Percentiles rank a stretch among this genome's conserved stretches.
Conservation (phyloP, 1,140 invertebrate species). For the Mycetomoellerius zeteki region DNA sequence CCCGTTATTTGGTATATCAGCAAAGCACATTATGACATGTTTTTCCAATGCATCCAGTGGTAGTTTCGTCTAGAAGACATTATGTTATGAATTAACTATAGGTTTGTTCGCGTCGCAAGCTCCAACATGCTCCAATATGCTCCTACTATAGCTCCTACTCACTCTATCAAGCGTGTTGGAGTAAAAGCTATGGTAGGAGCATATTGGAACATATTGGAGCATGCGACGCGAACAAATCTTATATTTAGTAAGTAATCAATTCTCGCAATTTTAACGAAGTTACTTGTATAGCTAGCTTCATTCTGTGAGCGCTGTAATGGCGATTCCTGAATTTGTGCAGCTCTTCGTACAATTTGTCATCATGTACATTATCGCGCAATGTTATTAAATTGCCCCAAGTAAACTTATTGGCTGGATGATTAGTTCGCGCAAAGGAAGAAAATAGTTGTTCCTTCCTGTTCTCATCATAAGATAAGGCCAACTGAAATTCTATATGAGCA, state of each 20-base stretch:
- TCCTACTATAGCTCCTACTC: no score
- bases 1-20: slow-evolving; percentile 89
- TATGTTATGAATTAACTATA: background rate
- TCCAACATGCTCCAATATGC: no score
- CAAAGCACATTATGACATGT: slow-evolving; percentile 90
- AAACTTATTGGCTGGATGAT: slow-evolving; percentile 93
- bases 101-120: no score
- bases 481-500: slow-evolving; percentile 90
- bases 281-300: slow-evolving; percentile 94
- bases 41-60: slow-evolving; percentile 92
- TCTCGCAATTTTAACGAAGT: background rate
- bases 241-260: background rate
- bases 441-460: slow-evolving; percentile 92
- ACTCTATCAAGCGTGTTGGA: no score
- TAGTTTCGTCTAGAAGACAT: slow-evolving; percentile 90
- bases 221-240: no score
- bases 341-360: slow-evolving; percentile 89
- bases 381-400: slow-evolving; percentile 95
- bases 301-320: slow-evolving; percentile 96
- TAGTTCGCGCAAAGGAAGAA: slow-evolving; percentile 89
- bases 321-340: slow-evolving; percentile 93
- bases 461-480: slow-evolving; percentile 90
- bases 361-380: slow-evolving; percentile 90
- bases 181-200: no score
- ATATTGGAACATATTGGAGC: no score